Evolutionary conservation across 1,140 invertebrate genomes (phyloP).

Genomic region (Ceratina calcarata): DNA sequence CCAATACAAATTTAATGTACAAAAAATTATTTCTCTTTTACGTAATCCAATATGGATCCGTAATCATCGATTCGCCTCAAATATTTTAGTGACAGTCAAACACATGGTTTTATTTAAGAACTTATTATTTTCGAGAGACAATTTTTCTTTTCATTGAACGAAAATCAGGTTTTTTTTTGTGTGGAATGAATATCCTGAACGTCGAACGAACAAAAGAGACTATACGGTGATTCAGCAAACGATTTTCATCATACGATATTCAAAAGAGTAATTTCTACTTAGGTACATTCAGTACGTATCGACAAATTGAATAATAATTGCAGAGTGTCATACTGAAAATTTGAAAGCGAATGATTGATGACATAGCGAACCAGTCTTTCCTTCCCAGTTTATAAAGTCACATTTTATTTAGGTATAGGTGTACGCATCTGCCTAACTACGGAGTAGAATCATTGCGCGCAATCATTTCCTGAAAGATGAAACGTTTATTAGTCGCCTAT

Average conservation of each 20-base stretch:
- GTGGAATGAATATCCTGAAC: background rate
- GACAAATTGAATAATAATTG: slow-evolving; percentile 26
- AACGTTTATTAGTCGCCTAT: background rate
- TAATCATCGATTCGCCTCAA: background rate
- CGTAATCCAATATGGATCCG: too few species aligned
- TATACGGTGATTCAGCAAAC: slow-evolving; percentile 52
- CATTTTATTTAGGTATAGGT: background rate
- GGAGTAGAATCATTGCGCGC: background rate
- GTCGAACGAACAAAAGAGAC: slow-evolving; percentile 14
- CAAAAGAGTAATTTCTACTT: slow-evolving; percentile 4
- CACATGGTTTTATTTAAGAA: background rate
- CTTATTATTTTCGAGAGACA: background rate
- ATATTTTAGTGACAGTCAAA: background rate
- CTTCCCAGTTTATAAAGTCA: background rate
- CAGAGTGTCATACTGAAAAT: background rate
- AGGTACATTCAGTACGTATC: background rate
- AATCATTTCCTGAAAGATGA: background rate
- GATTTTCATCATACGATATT: slow-evolving; percentile 46
- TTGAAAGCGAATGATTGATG: slow-evolving; percentile 29
- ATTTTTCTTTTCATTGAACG: background rate
- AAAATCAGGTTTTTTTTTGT: background rate
- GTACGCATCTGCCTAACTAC: background rate
- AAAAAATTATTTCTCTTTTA: background rate
- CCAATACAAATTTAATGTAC: background rate
- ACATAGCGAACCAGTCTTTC: background rate